A percentile compares a stretch with the other conserved stretches of the same genome.
Conservation (phyloP, 2,888 invertebrate genomes). For the Thyatira batis region DNA sequence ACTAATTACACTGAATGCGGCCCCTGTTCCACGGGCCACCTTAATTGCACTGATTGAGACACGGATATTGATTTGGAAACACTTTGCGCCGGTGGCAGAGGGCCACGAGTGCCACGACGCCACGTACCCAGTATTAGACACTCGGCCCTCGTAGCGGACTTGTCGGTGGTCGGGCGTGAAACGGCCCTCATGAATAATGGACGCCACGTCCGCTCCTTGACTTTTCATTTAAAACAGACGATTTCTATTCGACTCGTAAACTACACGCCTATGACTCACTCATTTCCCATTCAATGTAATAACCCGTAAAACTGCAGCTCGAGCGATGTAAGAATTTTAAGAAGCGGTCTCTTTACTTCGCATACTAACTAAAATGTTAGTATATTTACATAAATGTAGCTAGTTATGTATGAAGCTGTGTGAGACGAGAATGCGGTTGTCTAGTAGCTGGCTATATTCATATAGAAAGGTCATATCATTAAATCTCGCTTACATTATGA, state of each 20-base stretch:
- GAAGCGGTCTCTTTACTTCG: slow-evolving; percentile 55
- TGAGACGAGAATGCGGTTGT: not conserved
- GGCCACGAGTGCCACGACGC: too few species aligned
- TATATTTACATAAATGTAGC: slow-evolving; percentile 18
- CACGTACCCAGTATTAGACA: slow-evolving; percentile 12
- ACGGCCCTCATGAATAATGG: slow-evolving; percentile 78
- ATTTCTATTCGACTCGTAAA: slow-evolving; percentile 80
- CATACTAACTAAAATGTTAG: slow-evolving; percentile 50
- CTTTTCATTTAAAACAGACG: slow-evolving; percentile 79
- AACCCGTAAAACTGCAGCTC: slow-evolving; percentile 76
- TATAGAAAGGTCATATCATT: slow-evolving; percentile 59
- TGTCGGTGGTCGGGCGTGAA: slow-evolving; percentile 61
- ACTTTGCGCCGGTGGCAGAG: slow-evolving; percentile 54
- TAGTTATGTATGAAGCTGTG: slow-evolving; percentile 12
- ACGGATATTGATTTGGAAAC: slow-evolving; percentile 79
- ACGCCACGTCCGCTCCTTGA: slow-evolving; percentile 75
- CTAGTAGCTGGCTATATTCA: slow-evolving; percentile 29
- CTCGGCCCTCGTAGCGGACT: slow-evolving; percentile 27
- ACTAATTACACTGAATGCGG: slow-evolving; percentile 73
- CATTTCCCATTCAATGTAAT: slow-evolving; percentile 78
- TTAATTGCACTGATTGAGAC: slow-evolving; percentile 81
- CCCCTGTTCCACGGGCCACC: slow-evolving; percentile 58
- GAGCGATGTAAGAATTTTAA: slow-evolving; percentile 69
- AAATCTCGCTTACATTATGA: slow-evolving; percentile 72
- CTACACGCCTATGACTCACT: slow-evolving; percentile 78